Evolutionary conservation across 2,888 invertebrate genomes (phyloP).

Genomic region (Hydroisotoma schaefferi): DNA sequence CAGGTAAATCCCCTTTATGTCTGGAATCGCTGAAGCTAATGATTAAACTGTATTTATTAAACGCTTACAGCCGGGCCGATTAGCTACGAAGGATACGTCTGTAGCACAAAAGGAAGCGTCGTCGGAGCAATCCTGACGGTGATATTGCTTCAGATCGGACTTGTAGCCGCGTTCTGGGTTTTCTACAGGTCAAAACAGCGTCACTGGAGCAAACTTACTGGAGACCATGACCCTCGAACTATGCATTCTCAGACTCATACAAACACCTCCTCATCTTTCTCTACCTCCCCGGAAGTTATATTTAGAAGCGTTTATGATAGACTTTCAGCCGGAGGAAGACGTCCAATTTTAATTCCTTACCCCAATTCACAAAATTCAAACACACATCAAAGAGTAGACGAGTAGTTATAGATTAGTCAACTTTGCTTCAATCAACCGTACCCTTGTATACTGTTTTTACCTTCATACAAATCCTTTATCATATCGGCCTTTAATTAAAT

Average conservation of each 20-base stretch:
- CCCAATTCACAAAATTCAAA: conserved; percentile 46
- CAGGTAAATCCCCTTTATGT: conserved; percentile 3
- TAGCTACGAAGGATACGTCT: conserved; percentile 47
- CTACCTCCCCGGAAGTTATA: conserved; percentile 50
- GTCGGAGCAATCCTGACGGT: conserved; percentile 51
- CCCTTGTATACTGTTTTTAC: background rate
- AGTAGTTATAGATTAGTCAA: background rate
- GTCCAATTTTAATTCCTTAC: conserved; percentile 48
- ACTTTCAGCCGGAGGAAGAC: conserved; percentile 48
- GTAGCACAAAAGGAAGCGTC: conserved; percentile 51
- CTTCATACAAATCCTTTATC: background rate
- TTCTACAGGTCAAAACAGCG: conserved; percentile 51
- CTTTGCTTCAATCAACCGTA: conserved; percentile 3
- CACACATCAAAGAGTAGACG: conserved; percentile 11
- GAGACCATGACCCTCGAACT: conserved; percentile 17
- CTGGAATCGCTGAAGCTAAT: background rate
- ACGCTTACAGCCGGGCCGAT: conserved; percentile 3
- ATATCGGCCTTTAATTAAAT: too few relatives aligned
- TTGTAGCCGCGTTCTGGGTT: conserved; percentile 50
- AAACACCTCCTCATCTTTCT: conserved; percentile 39
- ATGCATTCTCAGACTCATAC: conserved; percentile 20
- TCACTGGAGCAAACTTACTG: conserved; percentile 49
- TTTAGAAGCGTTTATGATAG: conserved; percentile 51
- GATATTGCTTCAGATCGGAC: conserved; percentile 50
- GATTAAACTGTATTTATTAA: background rate